These are phyloP conservation scores for Metacarcinus magister DNA, from an alignment of 2,888 invertebrate species.

Conservation along the genomic window DNA sequence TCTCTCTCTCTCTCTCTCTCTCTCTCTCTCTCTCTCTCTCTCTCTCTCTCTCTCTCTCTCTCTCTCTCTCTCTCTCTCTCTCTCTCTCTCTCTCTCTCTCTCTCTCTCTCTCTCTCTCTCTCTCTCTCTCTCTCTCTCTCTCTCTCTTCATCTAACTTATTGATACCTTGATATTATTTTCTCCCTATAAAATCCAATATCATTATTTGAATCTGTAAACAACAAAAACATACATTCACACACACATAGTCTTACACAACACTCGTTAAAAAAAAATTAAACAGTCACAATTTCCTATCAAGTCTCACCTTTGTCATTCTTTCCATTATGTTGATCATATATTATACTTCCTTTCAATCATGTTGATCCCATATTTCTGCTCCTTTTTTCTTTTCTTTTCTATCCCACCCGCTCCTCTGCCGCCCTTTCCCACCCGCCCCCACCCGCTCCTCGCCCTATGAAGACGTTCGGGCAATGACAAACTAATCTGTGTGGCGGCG, in stretches of 20 bases:
- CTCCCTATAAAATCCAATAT: not conserved
- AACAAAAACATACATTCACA: too few relatives aligned
- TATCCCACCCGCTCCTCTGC: not conserved
- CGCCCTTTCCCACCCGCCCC: constrained; percentile 21
- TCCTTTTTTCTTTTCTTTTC: not conserved
- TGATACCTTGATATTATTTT: not conserved
- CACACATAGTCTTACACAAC: too few relatives aligned
- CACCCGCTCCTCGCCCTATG: constrained; percentile 67
- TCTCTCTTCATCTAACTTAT: not conserved
- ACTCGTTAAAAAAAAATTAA: too few relatives aligned
- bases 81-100: constrained; percentile 35
- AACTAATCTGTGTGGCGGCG: constrained; percentile 74
- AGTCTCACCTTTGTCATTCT: constrained; percentile 33
- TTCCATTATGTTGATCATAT: constrained; percentile 7
- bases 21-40: constrained; percentile 55
- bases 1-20: constrained; percentile 9
- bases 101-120: constrained; percentile 3
- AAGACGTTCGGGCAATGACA: constrained; percentile 78
- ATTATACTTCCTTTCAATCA: not conserved
- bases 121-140: constrained; percentile 50
- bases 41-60: constrained; percentile 35
- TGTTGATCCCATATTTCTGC: not conserved
- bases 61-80: constrained; percentile 59
- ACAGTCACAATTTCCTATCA: too few relatives aligned
- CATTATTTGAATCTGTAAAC: too few relatives aligned